A percentile compares a stretch with the other conserved stretches of the same genome.
Conservation (phyloP, 2,797 vertebrate species). For the Catamblyrhynchus diadema region DNA sequence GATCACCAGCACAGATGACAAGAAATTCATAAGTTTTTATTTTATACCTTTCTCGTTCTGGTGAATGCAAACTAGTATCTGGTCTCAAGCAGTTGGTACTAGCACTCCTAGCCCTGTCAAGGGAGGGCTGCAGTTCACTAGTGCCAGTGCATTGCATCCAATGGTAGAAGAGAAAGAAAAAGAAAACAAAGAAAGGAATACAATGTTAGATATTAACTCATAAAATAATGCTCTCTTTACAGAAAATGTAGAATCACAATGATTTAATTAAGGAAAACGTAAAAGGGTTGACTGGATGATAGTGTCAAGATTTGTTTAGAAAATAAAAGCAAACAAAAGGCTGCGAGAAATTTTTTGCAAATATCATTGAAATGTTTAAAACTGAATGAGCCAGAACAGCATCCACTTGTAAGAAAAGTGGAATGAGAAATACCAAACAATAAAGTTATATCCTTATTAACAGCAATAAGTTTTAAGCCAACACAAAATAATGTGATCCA, state of each 20-base stretch:
- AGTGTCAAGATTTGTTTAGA: constrained; percentile 61
- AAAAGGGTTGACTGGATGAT: constrained; percentile 68
- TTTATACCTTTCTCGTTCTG: constrained; percentile 96
- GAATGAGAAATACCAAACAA: constrained; percentile 66
- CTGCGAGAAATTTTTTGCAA: constrained; percentile 54
- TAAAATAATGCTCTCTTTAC: constrained; percentile 78
- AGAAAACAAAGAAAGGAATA: constrained; percentile 85
- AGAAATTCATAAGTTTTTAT: constrained; percentile 80
- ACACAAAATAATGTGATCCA: constrained; percentile 64
- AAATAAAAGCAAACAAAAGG: constrained; percentile 72
- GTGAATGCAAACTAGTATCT: constrained; percentile 93
- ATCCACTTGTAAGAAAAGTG: constrained; percentile 60
- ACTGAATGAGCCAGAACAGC: constrained; percentile 57
- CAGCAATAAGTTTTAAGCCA: constrained; percentile 58
- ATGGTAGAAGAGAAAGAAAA: constrained; percentile 87
- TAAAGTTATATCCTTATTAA: constrained; percentile 46
- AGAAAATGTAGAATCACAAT: constrained; percentile 76
- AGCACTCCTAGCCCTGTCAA: constrained; percentile 99
- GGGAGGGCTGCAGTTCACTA: constrained; percentile 96
- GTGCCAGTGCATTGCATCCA: constrained; percentile 94
- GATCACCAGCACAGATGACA: constrained; percentile 77
- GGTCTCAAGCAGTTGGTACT: constrained; percentile 99
- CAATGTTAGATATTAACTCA: constrained; percentile 85
- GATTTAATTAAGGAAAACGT: constrained; percentile 70
- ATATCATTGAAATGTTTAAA: constrained; percentile 25